These are phyloP conservation scores for Ammodytes marinus DNA, from an alignment of 2,113 vertebrate species.

Conservation along the genomic window DNA sequence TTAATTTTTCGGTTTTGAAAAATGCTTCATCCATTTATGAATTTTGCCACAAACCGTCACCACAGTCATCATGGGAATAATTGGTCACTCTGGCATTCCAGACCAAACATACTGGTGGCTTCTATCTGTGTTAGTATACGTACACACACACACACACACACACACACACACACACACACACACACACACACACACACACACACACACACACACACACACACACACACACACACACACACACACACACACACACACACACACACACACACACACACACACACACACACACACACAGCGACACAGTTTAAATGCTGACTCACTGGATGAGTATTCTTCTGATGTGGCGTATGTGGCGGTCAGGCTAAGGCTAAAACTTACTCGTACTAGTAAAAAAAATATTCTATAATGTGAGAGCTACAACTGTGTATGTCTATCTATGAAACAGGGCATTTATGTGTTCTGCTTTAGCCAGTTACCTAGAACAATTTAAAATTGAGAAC, in stretches of 20 bases:
- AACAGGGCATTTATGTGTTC: not conserved
- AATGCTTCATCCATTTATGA: slow-evolving; percentile 5
- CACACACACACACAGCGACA: not conserved
- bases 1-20: slow-evolving; percentile 4
- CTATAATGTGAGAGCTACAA: not conserved
- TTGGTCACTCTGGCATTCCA: not conserved
- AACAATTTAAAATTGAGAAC: not conserved
- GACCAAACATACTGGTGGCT: slow-evolving; percentile 15
- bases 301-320: slow-evolving; percentile 32
- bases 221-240: no score
- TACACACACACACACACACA: no score
- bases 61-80: not conserved
- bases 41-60: slow-evolving; percentile 1
- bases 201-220: no score
- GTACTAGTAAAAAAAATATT: not conserved
- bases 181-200: no score
- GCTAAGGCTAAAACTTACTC: not conserved
- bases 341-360: not conserved
- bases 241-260: no score
- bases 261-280: no score
- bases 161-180: no score
- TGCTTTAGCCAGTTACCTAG: not conserved
- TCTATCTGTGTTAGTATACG: slow-evolving; percentile 31
- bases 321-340: slow-evolving; percentile 9
- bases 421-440: not conserved